Percentiles rank a stretch among this genome's conserved stretches.
Evolutionary conservation across 2,888 invertebrate species (phyloP).

Genomic region (Ophonus ardosiacus): DNA sequence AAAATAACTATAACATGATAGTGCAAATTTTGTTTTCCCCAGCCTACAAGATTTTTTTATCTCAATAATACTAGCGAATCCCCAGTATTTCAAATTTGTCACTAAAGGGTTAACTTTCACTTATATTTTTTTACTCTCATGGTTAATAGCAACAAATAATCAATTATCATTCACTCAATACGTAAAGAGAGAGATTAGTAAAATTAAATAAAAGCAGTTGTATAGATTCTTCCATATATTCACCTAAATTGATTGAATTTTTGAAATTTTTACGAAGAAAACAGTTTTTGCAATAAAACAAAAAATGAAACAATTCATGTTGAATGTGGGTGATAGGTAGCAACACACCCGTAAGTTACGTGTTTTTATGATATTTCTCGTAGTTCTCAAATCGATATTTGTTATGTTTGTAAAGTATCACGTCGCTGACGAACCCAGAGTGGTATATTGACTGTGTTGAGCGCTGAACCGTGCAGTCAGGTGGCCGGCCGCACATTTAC

Average conservation of each 20-base stretch:
- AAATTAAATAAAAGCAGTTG: constrained; percentile 57
- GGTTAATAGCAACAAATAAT: background rate
- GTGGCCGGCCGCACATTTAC: constrained; percentile 53
- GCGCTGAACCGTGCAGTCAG: constrained; percentile 62
- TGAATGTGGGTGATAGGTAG: background rate
- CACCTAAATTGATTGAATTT: constrained; percentile 12
- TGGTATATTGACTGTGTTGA: constrained; percentile 60
- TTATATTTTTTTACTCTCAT: too few species aligned
- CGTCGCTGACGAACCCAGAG: constrained; percentile 51
- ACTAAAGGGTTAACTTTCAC: too few species aligned
- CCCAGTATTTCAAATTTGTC: too few species aligned
- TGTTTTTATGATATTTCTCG: constrained; percentile 37
- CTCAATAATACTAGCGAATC: too few species aligned
- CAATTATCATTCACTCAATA: background rate
- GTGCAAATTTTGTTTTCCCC: too few species aligned
- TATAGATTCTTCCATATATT: constrained; percentile 45
- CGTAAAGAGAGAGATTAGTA: constrained; percentile 36
- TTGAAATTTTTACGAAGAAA: background rate
- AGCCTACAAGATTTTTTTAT: too few species aligned
- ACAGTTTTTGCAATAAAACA: background rate
- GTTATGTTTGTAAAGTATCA: constrained; percentile 61
- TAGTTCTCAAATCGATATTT: constrained; percentile 58
- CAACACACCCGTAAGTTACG: constrained; percentile 1
- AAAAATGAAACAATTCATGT: background rate
- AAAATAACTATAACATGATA: too few species aligned